Evolutionary conservation across 2,113 vertebrate species (phyloP), one percentile per base, ranked within the genome.

Genomic region (Pteropus alecto): DNA sequence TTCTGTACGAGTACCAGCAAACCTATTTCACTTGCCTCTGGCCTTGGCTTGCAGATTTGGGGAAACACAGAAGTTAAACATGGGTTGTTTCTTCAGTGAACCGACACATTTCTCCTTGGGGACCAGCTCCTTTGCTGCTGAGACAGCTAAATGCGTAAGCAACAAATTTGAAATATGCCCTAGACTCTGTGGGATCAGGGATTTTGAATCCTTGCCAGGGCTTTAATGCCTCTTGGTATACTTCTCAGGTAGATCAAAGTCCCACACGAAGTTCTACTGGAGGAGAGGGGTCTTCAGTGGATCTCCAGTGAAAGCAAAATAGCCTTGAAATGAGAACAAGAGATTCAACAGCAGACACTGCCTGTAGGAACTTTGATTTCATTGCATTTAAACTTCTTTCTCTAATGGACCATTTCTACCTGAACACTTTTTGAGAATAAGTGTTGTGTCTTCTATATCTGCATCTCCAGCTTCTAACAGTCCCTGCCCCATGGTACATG

Each of bases 131-230:
- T 24, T 83, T 85, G 35, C 70, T 92, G 22, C 41, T 70, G 48
- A 97, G 84, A 95, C 33, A 86, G 95, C 60, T 68, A 87, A 96
- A 90, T 93, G 65, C 22, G 63, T 46, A 87, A 63, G 35, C 26
- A 92, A 68, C 74, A 87, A 1, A 60, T 87, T n/a, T 98, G 83
- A 97, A 97, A 92, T 95, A 90, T 90, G 48, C 35, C 35, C 19
- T 70, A 87, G 93, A 96, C 85, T 94, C 61, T 63, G 2, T 96
- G 90, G 81, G 97, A 95, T 70, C 41, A 88, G 65, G 35, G 56
- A 30, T 18, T 48, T 95, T 96, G 95, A 60, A 78, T 63, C 78
- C 26, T 67, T 74, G 56, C 85, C 85, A 79, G 63, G 28, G 48
- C 7, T n/a, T 91, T 85, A 79, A 48, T 89, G 89, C 77, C 28